phyloP scores from a whole-genome alignment of 2,888 invertebrate species.

The Agrochola lota region DNA sequence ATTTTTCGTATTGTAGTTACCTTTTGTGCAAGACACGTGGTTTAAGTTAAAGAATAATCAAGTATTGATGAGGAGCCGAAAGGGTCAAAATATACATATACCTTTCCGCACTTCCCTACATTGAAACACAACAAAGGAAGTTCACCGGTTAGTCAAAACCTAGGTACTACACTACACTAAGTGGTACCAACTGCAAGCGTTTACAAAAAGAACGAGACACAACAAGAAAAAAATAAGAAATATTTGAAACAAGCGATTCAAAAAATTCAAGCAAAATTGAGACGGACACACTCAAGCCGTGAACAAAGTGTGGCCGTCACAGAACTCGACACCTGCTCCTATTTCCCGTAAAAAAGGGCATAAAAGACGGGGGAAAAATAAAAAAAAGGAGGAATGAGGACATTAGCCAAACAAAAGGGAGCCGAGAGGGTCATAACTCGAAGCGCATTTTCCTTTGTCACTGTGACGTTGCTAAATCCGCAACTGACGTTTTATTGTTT shows the following conservation, averaged over 20 bases:
- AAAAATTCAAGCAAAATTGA: slow-evolving; percentile 72
- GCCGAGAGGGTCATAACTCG: slow-evolving; percentile 86
- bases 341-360: slow-evolving; percentile 72
- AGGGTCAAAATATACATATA: background rate
- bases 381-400: slow-evolving; percentile 74
- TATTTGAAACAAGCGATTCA: slow-evolving; percentile 59
- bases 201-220: slow-evolving; percentile 37
- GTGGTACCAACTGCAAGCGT: slow-evolving; percentile 27
- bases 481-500: slow-evolving; percentile 82
- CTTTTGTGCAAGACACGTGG: background rate
- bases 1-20: background rate
- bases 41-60: background rate
- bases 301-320: slow-evolving; percentile 79
- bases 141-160: slow-evolving; percentile 45
- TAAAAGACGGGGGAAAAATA: slow-evolving; percentile 73
- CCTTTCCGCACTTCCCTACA: background rate
- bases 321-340: slow-evolving; percentile 79
- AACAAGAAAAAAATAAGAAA: slow-evolving; percentile 12
- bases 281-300: slow-evolving; percentile 72
- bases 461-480: slow-evolving; percentile 84
- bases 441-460: slow-evolving; percentile 86
- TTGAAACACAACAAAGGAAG: slow-evolving; percentile 25
- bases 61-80: background rate
- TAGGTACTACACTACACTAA: slow-evolving; percentile 29
- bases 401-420: slow-evolving; percentile 87